phyloP scores from a whole-genome alignment of 2,797 vertebrate genomes.

The Chaetophractus vellerosus region DNA sequence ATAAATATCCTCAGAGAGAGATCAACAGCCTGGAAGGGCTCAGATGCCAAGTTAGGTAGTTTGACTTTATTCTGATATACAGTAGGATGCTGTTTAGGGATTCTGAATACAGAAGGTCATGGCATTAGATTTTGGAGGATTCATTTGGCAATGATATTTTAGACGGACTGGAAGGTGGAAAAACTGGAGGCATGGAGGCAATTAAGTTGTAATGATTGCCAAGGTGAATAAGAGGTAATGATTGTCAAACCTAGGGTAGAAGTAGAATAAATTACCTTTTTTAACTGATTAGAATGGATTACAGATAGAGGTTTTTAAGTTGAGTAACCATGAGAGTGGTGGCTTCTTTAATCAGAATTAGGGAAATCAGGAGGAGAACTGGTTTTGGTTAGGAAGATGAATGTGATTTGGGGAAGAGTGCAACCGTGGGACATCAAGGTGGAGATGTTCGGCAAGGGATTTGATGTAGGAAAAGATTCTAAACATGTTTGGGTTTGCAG shows the following conservation, averaged over 20 bases:
- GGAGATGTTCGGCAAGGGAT: background rate
- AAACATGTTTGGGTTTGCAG: background rate
- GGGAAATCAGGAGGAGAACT: constrained; percentile 29
- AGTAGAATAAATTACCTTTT: background rate
- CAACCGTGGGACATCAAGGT: background rate
- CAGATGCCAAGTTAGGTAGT: background rate
- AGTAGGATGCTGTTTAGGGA: background rate
- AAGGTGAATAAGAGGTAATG: background rate
- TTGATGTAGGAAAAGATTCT: background rate
- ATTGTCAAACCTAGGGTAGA: background rate
- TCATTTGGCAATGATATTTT: constrained; percentile 37
- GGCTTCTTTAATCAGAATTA: background rate
- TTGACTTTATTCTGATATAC: background rate
- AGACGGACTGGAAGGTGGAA: background rate
- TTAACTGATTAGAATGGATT: background rate
- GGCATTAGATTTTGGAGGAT: background rate
- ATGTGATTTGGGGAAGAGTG: background rate
- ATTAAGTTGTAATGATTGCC: background rate
- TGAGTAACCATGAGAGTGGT: background rate
- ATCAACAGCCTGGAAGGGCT: background rate
- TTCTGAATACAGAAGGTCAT: constrained; percentile 3
- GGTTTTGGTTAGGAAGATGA: background rate
- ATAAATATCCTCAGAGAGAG: background rate
- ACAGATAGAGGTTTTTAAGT: background rate
- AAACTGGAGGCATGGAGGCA: background rate